Base-by-base conservation (phyloP, 1,140 invertebrate species). In the Augochlora pura region DNA sequence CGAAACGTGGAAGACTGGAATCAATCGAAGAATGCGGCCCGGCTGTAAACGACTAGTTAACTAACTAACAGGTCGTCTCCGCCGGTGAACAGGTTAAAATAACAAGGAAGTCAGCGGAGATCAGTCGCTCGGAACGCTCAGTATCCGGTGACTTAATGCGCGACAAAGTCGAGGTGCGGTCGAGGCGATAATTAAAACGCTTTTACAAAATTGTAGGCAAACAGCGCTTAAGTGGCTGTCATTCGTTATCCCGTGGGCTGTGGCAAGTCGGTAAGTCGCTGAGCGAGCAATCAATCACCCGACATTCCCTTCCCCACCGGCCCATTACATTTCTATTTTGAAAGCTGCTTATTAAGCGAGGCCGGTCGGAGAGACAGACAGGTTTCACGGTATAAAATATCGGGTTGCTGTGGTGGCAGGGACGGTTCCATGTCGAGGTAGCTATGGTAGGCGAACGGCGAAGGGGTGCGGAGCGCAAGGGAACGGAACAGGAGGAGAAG, bases 241-340 rank as follows among this genome's bases (percentile, higher is more conserved):
- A 93, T 93, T 92, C 90, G 90, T 93, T 90, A 92, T 88, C 89
- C 81, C 80, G 85, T 85, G 88, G 86, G 82, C 83, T 88, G 85
- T 89, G 90, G 91, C 90, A 76, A 91, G 91, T 92, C 90, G 88
- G 91, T 92, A 92, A 93, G 92, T 93, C 91, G 91, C 88, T 89
- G 91, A 91, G 85, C 92, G 91, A 93, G 92, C 92, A 91, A 93
- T 93, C 92, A 93, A 93, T 93, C 92, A 92, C 90, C 86, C 90
- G 88, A 76, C 87, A 86, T 80, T 80, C 73, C 87, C 89, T 87
- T 86, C 85, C 82, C 85, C 86, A 83, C 88, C 89, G 86, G 87
- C 88, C 92, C 92, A 92, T 93, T 93, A 93, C 91, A 91, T 93
- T 93, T 93, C 92, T 93, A 93, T 93, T 93, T 93, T 93, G 92